A percentile compares a stretch with the other conserved stretches of the same genome.
Conservation (phyloP, 2,113 vertebrate genomes). For the Paramormyrops kingsleyae region DNA sequence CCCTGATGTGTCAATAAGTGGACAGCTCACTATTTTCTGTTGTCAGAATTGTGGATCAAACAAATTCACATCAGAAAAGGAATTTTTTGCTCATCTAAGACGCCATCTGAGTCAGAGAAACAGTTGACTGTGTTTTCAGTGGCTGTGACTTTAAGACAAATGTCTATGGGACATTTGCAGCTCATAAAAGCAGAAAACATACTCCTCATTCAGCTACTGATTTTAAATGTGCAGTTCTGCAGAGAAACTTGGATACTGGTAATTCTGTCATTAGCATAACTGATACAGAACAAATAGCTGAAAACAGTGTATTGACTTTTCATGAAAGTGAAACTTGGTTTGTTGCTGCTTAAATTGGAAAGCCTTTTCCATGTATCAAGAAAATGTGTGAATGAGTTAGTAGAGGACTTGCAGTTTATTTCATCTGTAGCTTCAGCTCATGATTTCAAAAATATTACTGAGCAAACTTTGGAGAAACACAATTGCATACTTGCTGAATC, state of each 20-base stretch:
- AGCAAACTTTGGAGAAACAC: not conserved
- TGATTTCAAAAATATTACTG: conserved; percentile 8
- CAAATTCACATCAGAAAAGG: not conserved
- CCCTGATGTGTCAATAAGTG: not conserved
- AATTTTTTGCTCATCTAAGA: not conserved
- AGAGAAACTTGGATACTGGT: not conserved
- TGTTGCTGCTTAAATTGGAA: not conserved
- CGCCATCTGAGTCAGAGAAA: too few relatives aligned
- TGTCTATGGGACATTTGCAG: conserved; percentile 31
- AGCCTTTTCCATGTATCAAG: conserved; percentile 13
- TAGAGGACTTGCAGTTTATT: conserved; percentile 15
- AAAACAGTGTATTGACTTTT: not conserved
- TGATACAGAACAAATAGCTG: not conserved
- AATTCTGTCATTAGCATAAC: not conserved
- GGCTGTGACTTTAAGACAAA: conserved; percentile 31
- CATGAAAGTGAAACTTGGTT: not conserved
- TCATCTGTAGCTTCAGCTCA: conserved; percentile 2
- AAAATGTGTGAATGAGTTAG: conserved; percentile 5
- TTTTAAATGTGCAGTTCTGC: conserved; percentile 9
- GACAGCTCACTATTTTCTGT: not conserved
- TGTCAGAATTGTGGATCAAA: not conserved
- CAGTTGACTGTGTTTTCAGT: conserved; percentile 24
- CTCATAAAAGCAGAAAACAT: conserved; percentile 28
- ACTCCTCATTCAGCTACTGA: conserved; percentile 13
- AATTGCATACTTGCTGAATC: not conserved